phyloP scores from a whole-genome alignment of 1,140 invertebrate species.

The Stegodyphus dumicola region DNA sequence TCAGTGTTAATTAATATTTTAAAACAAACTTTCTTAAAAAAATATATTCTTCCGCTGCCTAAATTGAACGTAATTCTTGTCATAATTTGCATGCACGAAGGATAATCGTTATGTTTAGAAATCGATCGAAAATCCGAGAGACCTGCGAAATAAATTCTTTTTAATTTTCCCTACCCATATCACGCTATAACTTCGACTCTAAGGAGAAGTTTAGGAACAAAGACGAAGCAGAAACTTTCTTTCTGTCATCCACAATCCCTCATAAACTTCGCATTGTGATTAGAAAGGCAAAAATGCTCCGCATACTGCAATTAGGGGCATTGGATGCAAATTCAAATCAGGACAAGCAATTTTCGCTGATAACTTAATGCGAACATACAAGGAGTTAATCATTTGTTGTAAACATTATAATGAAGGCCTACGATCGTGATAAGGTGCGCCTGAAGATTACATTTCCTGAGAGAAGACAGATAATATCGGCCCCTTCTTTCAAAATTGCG shows the following conservation, averaged over 20 bases:
- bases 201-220: no score
- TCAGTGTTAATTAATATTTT: no score
- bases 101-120: no score
- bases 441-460: constrained; percentile 42
- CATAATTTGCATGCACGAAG: no score
- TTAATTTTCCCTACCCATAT: background rate
- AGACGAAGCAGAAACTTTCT: constrained; percentile 9
- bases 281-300: background rate
- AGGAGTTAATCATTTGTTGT: constrained; percentile 47
- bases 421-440: constrained; percentile 31
- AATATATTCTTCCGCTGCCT: no score
- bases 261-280: background rate
- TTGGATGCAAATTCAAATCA: constrained; percentile 37
- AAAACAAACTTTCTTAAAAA: no score
- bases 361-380: constrained; percentile 35
- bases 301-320: constrained; percentile 27
- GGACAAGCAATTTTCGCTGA: constrained; percentile 29
- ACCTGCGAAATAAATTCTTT: no score
- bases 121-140: no score
- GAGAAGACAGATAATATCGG: constrained; percentile 41
- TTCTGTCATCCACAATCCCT: background rate
- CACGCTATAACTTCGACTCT: constrained; percentile 13
- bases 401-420: constrained; percentile 44
- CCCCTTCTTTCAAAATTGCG: constrained; percentile 11
- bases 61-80: no score